A percentile compares a stretch with the other conserved stretches of the same genome.
These are phyloP conservation scores for Oscheius sp. DNA, from an alignment of 2,888 invertebrate species.

Conservation along the genomic window DNA sequence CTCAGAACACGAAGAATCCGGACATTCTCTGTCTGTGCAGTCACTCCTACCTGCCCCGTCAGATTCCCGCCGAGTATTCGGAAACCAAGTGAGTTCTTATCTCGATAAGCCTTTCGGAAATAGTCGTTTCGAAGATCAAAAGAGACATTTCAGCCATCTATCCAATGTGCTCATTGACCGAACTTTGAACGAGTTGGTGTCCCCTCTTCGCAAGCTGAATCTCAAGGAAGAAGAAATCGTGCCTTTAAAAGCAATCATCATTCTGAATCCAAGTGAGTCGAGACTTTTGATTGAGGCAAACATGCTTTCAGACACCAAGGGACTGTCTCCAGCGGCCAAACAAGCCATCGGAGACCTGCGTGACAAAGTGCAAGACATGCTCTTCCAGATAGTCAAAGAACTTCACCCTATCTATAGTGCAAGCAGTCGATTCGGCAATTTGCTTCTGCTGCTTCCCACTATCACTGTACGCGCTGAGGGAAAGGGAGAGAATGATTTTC, in stretches of 20 bases:
- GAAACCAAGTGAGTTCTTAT: constrained; percentile 65
- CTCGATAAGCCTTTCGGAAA: not conserved
- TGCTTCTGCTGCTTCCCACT: constrained; percentile 70
- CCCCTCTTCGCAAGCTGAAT: constrained; percentile 67
- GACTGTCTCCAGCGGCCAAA: constrained; percentile 65
- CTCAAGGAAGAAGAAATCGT: constrained; percentile 72
- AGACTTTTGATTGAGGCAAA: not conserved
- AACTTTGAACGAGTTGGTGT: constrained; percentile 71
- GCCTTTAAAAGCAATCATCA: constrained; percentile 71
- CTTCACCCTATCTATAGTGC: constrained; percentile 67
- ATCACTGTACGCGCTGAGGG: constrained; percentile 63
- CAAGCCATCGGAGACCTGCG: constrained; percentile 66
- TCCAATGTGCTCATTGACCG: constrained; percentile 72
- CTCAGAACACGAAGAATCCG: constrained; percentile 71
- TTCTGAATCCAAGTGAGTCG: constrained; percentile 69
- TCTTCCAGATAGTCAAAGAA: constrained; percentile 73
- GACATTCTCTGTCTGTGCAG: constrained; percentile 70
- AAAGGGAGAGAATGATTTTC: not conserved
- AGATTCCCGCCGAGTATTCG: constrained; percentile 70
- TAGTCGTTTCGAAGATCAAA: constrained; percentile 5
- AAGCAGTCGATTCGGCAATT: constrained; percentile 70
- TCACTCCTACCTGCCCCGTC: constrained; percentile 69
- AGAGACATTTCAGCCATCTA: constrained; percentile 61
- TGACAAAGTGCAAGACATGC: constrained; percentile 72
- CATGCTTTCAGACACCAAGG: constrained; percentile 63